A percentile compares a stretch with the other conserved stretches of the same genome.
These are phyloP conservation scores for Psix sp. DNA, from an alignment of 1,140 invertebrate genomes.

Conservation along the genomic window DNA sequence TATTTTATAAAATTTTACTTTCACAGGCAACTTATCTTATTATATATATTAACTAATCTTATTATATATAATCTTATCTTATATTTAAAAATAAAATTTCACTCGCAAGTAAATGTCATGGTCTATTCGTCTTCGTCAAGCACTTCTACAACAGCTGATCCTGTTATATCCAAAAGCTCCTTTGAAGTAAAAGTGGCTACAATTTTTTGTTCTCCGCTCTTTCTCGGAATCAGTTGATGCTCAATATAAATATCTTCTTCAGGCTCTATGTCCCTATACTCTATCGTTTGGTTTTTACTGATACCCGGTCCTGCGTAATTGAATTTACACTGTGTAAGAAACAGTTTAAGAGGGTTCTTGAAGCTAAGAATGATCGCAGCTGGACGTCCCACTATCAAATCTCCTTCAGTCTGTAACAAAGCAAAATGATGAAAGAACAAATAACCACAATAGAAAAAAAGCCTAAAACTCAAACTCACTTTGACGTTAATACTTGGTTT, in stretches of 20 bases:
- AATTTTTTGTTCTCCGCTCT: slow-evolving; percentile 77
- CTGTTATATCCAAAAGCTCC: slow-evolving; percentile 82
- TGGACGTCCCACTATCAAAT: slow-evolving; percentile 78
- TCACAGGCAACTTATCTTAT: too few species aligned
- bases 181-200: slow-evolving; percentile 82
- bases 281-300: slow-evolving; percentile 78
- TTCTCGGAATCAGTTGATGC: slow-evolving; percentile 78
- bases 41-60: too few species aligned
- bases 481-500: slow-evolving; percentile 83
- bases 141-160: slow-evolving; percentile 78
- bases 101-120: too few species aligned
- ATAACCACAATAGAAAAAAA: background rate
- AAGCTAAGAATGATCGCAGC: slow-evolving; percentile 80
- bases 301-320: slow-evolving; percentile 83
- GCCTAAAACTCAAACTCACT: slow-evolving; percentile 68
- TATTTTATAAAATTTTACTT: too few species aligned
- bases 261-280: slow-evolving; percentile 77
- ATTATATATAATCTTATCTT: too few species aligned
- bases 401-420: slow-evolving; percentile 77
- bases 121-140: slow-evolving; percentile 52
- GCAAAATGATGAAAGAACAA: background rate
- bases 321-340: slow-evolving; percentile 81
- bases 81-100: too few species aligned
- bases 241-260: slow-evolving; percentile 77
- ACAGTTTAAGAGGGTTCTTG: slow-evolving; percentile 81